These are phyloP conservation scores for Oryzias melastigma DNA, from an alignment of 2,113 vertebrate species.

Conservation along the genomic window DNA sequence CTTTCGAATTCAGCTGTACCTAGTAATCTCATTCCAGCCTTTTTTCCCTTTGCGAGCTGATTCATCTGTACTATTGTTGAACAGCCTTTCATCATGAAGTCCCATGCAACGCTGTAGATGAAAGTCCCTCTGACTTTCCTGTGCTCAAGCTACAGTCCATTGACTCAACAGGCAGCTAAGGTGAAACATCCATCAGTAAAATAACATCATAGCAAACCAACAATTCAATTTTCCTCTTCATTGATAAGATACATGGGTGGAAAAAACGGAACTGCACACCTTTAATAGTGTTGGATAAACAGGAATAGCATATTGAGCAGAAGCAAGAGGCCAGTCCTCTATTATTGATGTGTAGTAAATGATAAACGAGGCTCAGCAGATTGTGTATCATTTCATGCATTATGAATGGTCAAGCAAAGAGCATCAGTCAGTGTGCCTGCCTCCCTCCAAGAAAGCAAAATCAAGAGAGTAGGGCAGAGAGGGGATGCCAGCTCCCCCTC, in stretches of 20 bases:
- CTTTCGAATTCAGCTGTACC: too few relatives aligned
- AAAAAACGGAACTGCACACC: slow-evolving; percentile 9
- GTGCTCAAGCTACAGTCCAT: background rate
- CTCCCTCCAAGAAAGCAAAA: slow-evolving; percentile 46
- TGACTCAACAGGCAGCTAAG: slow-evolving; percentile 12
- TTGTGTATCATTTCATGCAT: slow-evolving; percentile 78
- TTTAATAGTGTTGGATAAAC: slow-evolving; percentile 43
- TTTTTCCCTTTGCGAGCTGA: too few relatives aligned
- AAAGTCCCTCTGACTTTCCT: slow-evolving; percentile 14
- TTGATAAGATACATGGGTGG: background rate
- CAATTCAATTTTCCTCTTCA: background rate
- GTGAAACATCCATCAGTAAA: slow-evolving; percentile 6
- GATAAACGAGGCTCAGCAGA: slow-evolving; percentile 79
- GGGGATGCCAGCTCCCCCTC: slow-evolving; percentile 29
- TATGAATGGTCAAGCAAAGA: slow-evolving; percentile 71
- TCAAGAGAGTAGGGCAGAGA: slow-evolving; percentile 37
- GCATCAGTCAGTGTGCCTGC: slow-evolving; percentile 51
- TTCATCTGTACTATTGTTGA: too few relatives aligned
- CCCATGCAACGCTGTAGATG: slow-evolving; percentile 6
- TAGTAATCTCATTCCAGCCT: too few relatives aligned
- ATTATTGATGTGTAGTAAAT: slow-evolving; percentile 83
- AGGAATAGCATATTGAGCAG: slow-evolving; percentile 51
- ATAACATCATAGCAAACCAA: background rate
- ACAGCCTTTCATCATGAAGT: background rate
- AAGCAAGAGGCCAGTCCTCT: slow-evolving; percentile 55